Evolutionary conservation across 2,888 invertebrate genomes (phyloP).

Genomic region (Lingula anatina): DNA sequence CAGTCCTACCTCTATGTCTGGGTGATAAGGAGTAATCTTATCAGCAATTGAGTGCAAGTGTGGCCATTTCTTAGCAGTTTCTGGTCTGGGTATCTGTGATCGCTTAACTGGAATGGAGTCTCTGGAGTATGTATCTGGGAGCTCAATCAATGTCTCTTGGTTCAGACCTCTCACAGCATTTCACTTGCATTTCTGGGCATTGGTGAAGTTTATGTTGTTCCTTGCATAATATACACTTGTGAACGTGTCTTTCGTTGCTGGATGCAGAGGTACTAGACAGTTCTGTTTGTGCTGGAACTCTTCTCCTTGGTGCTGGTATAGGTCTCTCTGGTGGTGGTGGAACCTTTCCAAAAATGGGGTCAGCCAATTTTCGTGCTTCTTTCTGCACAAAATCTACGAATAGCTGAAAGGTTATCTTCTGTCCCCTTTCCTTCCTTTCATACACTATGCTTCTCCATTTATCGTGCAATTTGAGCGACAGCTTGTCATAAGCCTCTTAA

Average conservation of each 20-base stretch:
- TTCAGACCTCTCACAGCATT: too few relatives aligned
- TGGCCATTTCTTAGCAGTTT: slow-evolving; percentile 5
- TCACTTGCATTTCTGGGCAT: too few relatives aligned
- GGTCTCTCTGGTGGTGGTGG: background rate
- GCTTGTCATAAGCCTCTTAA: background rate
- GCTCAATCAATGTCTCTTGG: too few relatives aligned
- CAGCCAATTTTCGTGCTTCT: background rate
- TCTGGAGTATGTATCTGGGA: too few relatives aligned
- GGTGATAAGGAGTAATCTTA: slow-evolving; percentile 10
- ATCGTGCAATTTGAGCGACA: background rate
- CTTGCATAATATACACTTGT: too few relatives aligned
- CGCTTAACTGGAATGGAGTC: slow-evolving; percentile 12
- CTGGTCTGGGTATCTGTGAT: slow-evolving; percentile 10
- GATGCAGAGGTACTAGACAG: too few relatives aligned
- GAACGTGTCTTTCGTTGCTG: too few relatives aligned
- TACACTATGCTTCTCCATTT: slow-evolving; percentile 1
- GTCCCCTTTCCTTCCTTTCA: too few relatives aligned
- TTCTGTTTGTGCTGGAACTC: too few relatives aligned
- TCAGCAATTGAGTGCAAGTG: slow-evolving; percentile 7
- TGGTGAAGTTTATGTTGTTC: too few relatives aligned
- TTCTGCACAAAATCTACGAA: background rate
- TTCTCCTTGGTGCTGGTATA: too few relatives aligned
- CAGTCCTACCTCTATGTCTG: slow-evolving; percentile 14
- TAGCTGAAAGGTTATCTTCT: background rate
- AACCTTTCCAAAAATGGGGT: background rate